These are phyloP conservation scores for Hucho hucho DNA, from an alignment of 2,113 vertebrate genomes.

Conservation along the genomic window DNA sequence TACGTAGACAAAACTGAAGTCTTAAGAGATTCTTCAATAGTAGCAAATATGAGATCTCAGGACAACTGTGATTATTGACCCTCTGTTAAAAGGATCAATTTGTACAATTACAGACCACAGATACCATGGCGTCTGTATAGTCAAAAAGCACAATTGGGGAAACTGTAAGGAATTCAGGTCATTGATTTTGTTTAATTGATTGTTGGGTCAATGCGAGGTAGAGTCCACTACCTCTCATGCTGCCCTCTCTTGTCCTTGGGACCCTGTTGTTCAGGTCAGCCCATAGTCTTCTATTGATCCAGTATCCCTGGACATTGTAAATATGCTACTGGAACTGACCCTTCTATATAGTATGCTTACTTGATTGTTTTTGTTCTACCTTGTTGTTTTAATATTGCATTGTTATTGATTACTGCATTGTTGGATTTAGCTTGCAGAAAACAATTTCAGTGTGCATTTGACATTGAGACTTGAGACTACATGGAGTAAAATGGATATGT, in stretches of 20 bases:
- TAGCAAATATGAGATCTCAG: too few relatives aligned
- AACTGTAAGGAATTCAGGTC: not conserved
- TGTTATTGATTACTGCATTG: too few relatives aligned
- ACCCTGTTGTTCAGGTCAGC: not conserved
- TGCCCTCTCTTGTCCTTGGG: not conserved
- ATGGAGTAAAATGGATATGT: not conserved
- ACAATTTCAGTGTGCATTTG: too few relatives aligned
- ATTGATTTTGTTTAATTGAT: conserved; percentile 18
- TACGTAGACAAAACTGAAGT: not conserved
- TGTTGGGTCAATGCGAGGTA: not conserved
- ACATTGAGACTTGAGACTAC: not conserved
- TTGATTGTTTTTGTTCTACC: too few relatives aligned
- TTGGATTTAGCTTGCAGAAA: too few relatives aligned
- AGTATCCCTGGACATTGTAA: too few relatives aligned
- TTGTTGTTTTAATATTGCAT: too few relatives aligned
- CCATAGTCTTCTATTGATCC: not conserved
- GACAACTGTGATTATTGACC: not conserved
- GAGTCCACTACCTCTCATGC: conserved; percentile 19
- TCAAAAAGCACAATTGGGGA: not conserved
- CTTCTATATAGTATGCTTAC: too few relatives aligned
- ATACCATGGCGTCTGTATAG: not conserved
- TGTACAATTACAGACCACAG: not conserved
- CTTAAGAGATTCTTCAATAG: not conserved
- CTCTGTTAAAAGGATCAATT: not conserved
- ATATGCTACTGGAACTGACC: too few relatives aligned